These are phyloP conservation scores for Melanotus villosus DNA, from an alignment of 2,888 invertebrate species.

Conservation along the genomic window DNA sequence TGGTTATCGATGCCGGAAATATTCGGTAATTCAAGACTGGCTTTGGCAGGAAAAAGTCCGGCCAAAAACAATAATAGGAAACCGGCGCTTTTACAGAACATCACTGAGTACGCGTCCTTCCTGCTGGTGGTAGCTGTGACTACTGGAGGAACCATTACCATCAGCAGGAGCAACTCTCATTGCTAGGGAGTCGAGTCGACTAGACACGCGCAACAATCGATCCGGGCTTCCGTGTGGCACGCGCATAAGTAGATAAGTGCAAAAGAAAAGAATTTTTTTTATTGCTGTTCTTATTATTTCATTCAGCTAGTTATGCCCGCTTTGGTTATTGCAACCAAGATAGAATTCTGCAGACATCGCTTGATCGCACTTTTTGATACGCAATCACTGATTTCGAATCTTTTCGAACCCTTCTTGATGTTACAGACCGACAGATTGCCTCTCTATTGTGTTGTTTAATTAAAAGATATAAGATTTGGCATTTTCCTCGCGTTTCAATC, in stretches of 20 bases:
- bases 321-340: slow-evolving; percentile 6
- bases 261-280: slow-evolving; percentile 44
- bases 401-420: background rate
- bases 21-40: slow-evolving; percentile 65
- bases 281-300: slow-evolving; percentile 46
- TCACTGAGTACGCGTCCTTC: slow-evolving; percentile 48
- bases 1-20: slow-evolving; percentile 70
- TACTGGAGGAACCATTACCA: slow-evolving; percentile 48
- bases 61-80: slow-evolving; percentile 43
- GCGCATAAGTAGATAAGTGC: slow-evolving; percentile 49
- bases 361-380: no score
- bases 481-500: background rate
- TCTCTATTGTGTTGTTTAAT: background rate
- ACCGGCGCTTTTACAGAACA: slow-evolving; percentile 43
- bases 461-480: background rate
- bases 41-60: slow-evolving; percentile 45
- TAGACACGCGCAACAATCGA: slow-evolving; percentile 56
- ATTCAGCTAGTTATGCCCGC: slow-evolving; percentile 43
- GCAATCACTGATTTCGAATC: slow-evolving; percentile 1
- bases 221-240: slow-evolving; percentile 51
- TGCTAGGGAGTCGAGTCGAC: slow-evolving; percentile 51
- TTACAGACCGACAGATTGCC: background rate
- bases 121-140: slow-evolving; percentile 46
- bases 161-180: slow-evolving; percentile 46
- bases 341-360: slow-evolving; percentile 7